These are phyloP conservation scores for Petrocephalus sullivani DNA, from an alignment of 2,797 vertebrate species.

Conservation along the genomic window DNA sequence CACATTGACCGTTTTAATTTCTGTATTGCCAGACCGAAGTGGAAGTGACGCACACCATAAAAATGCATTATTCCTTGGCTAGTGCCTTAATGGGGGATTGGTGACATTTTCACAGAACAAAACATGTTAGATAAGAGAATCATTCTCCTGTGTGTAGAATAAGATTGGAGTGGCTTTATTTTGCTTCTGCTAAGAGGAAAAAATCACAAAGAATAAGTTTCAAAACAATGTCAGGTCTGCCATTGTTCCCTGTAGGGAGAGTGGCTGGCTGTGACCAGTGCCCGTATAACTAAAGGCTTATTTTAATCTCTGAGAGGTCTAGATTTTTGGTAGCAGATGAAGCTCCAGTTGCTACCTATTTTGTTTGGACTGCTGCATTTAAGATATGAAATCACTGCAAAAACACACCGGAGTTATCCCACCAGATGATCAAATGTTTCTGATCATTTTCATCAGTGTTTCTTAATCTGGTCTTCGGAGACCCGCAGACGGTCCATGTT, in stretches of 20 bases:
- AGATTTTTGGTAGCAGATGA: not conserved
- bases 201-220: not conserved
- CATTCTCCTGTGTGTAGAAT: not conserved
- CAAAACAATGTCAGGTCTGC: not conserved
- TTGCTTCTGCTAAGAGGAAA: not conserved
- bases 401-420: not conserved
- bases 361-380: not conserved
- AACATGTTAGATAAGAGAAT: slow-evolving; percentile 2
- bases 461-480: not conserved
- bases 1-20: not conserved
- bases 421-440: not conserved
- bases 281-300: not conserved
- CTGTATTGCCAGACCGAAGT: not conserved
- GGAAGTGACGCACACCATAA: not conserved
- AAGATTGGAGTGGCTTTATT: not conserved
- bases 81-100: not conserved
- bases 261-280: not conserved
- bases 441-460: not conserved
- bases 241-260: too few species aligned
- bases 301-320: not conserved
- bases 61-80: not conserved
- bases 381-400: not conserved
- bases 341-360: not conserved
- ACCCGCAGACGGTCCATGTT: not conserved
- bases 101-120: not conserved